phyloP scores from a whole-genome alignment of 23 tunicate species.

The Styela clava region DNA sequence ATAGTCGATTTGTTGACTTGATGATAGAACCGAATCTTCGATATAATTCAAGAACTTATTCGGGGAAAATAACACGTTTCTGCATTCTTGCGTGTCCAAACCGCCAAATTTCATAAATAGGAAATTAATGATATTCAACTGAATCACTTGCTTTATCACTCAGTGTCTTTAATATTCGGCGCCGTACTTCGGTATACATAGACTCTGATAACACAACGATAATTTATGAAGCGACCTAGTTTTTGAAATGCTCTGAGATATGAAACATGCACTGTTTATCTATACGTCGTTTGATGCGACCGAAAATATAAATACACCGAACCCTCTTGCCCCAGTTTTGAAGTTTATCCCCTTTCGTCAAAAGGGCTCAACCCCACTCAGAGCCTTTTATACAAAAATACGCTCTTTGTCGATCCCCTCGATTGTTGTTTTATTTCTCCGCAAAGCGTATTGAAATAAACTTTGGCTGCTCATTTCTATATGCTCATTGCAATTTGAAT shows the following conservation, averaged over 20 bases:
- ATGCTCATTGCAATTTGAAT: too few species aligned
- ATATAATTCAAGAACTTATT: too few species aligned
- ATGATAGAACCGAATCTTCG: too few species aligned
- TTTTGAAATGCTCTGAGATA: not conserved
- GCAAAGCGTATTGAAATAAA: not conserved
- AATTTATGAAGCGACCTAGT: not conserved
- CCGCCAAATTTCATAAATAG: too few species aligned
- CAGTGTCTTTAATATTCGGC: not conserved
- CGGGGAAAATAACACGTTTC: too few species aligned
- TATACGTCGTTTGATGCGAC: not conserved
- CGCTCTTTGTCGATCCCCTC: not conserved
- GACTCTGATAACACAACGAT: not conserved
- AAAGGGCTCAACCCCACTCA: not conserved
- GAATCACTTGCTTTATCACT: too few species aligned
- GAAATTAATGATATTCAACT: too few species aligned
- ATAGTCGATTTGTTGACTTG: too few species aligned
- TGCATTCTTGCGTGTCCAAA: too few species aligned
- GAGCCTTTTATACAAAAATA: too few species aligned
- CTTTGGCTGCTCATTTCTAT: not conserved
- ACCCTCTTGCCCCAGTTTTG: not conserved
- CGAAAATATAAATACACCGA: not conserved
- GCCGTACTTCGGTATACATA: not conserved
- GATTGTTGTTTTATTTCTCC: not conserved
- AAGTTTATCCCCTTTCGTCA: not conserved
- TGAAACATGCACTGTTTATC: not conserved